phyloP scores from a whole-genome alignment of 2,888 invertebrate genomes.

The Oasisia sp. region DNA sequence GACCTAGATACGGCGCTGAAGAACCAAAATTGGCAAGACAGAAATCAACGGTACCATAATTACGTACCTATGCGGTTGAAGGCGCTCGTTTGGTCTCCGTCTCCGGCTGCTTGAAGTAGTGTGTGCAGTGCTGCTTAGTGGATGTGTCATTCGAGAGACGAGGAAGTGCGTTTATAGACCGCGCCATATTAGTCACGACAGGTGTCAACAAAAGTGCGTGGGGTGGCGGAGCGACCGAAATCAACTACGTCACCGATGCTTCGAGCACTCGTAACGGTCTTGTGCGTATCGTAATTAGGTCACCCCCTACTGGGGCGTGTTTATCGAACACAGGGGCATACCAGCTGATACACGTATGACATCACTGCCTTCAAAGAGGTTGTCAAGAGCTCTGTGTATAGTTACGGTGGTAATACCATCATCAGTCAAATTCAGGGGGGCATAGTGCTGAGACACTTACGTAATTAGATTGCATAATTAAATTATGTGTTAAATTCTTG shows the following conservation, averaged over 20 bases:
- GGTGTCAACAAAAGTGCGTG: background rate
- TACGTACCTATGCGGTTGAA: background rate
- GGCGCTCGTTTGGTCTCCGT: background rate
- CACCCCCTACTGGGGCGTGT: background rate
- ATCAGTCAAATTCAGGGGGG: background rate
- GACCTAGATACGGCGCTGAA: background rate
- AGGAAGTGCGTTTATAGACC: background rate
- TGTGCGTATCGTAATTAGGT: background rate
- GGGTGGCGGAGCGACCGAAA: background rate
- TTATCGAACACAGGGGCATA: background rate
- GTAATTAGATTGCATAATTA: background rate
- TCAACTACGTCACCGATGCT: background rate
- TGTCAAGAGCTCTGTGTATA: background rate
- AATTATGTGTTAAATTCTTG: background rate
- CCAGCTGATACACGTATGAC: background rate
- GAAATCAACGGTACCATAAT: background rate
- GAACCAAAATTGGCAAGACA: background rate
- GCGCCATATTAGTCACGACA: background rate
- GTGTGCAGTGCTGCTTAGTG: background rate
- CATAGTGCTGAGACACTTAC: background rate
- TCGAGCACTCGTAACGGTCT: slow-evolving; percentile 3
- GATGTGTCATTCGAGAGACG: background rate
- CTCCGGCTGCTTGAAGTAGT: background rate
- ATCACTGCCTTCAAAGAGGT: background rate
- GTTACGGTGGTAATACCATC: background rate